phyloP scores from a whole-genome alignment of 2,113 vertebrate species.

The Pelecanoides urinatrix region DNA sequence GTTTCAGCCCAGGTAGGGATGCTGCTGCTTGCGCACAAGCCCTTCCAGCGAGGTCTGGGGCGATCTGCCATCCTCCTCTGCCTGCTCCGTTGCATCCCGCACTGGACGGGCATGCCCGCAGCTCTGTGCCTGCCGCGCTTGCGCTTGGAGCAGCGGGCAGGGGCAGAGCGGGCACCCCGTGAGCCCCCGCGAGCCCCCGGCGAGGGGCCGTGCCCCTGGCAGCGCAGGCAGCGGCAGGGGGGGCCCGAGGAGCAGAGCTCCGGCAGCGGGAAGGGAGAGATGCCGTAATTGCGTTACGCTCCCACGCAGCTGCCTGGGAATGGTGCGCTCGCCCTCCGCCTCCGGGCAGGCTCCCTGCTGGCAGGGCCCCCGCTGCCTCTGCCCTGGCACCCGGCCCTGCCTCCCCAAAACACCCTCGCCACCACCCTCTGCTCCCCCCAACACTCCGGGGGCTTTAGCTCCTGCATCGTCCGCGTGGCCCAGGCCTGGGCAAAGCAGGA shows the following conservation, averaged over 20 bases:
- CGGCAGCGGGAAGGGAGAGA: not conserved
- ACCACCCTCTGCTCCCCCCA: not conserved
- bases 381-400: not conserved
- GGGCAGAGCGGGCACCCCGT: not conserved
- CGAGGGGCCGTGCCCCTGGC: not conserved
- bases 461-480: accelerated
- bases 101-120: accelerated
- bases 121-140: accelerated
- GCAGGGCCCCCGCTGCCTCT: not conserved
- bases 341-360: not conserved
- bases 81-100: accelerated
- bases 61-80: not conserved
- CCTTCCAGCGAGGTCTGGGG: too few species aligned
- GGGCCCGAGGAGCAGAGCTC: not conserved
- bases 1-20: not conserved
- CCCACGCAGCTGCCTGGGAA: not conserved
- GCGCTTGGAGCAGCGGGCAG: not conserved
- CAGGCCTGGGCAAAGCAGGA: not conserved
- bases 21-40: not conserved
- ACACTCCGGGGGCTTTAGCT: too few species aligned
- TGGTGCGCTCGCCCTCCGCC: not conserved
- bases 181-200: not conserved
- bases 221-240: not conserved
- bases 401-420: not conserved
- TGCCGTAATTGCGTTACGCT: not conserved